Base-by-base conservation (phyloP, 2,888 invertebrate genomes). In the Apotomis capreana region DNA sequence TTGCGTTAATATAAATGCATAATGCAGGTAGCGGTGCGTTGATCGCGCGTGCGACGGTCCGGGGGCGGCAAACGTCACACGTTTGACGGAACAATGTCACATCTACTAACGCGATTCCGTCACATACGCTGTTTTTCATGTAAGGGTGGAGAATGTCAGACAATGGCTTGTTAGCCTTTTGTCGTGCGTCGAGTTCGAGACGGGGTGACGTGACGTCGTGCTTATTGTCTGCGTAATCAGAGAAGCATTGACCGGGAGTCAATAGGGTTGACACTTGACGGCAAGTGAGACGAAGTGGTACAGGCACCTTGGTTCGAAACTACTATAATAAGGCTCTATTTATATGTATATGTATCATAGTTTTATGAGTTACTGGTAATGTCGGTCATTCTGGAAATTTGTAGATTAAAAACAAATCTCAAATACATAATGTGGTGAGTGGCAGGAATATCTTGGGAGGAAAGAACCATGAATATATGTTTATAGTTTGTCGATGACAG, bases 161-260 rank as follows among this genome's bases (percentile, higher is more conserved):
- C 92, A 92, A 92, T 91, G 79, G 86, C 86, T 89, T 90, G 91
- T 91, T 90, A 90, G 85, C 81, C 85, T 83, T 87, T 89, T 89
- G 89, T 89, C 88, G 87, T 86, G 88, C 85, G 83, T 83, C 80
- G 80, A 84, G 87, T 85, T 87, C 83, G 84, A 83, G 83, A 76
- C 78, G 68, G 69, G 78, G 79, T 82, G 84, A 83, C 88, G 87
- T 87, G 88, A 90, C 90, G 89, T 90, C 90, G 90, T 65, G 55
- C 44, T 81, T 81, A 87, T 89, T 90, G 90, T 90, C 83, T 83
- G 79, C 77, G 83, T 82, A 85, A 88, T 90, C 87, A 86, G 83
- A 82, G 81, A 85, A 85, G 79, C 89, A 87, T 89, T 91, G 90
- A 89, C 87, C 84, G 83, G 71, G 75, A 74, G 79, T 79, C 77